Conservation (phyloP, 2,888 invertebrate genomes). For the Flexamia atlantica region DNA sequence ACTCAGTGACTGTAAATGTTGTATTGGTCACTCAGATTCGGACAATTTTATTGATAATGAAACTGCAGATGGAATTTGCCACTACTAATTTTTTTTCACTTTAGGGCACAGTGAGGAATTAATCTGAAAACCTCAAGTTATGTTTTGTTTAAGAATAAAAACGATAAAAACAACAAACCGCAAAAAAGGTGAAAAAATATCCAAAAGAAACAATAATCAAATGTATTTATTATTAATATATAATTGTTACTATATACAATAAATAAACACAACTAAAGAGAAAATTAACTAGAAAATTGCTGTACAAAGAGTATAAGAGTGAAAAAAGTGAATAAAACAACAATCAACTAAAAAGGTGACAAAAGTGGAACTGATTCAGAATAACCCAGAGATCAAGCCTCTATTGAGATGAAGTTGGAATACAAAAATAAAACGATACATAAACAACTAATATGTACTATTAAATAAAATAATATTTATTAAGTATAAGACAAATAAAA, state of each 20-base stretch:
- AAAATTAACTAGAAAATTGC: background rate
- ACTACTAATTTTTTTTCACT: too few species aligned
- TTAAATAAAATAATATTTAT: background rate
- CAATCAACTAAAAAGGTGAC: conserved; percentile 19
- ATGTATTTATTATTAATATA: conserved; percentile 30
- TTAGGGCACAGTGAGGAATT: too few species aligned
- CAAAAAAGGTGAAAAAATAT: background rate
- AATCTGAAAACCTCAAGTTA: too few species aligned
- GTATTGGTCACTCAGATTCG: too few species aligned
- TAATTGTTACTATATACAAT: conserved; percentile 16
- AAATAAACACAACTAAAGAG: conserved; percentile 30
- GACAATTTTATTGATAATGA: too few species aligned
- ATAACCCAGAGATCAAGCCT: conserved; percentile 4
- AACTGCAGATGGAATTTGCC: too few species aligned
- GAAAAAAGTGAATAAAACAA: conserved; percentile 29
- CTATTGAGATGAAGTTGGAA: background rate
- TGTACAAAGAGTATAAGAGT: conserved; percentile 21
- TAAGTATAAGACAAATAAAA: conserved; percentile 47
- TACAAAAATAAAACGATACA: conserved; percentile 11
- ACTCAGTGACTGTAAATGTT: too few species aligned
- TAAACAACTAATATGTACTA: conserved; percentile 7
- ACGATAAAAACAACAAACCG: too few species aligned
- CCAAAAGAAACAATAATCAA: conserved; percentile 38
- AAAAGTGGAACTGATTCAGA: background rate
- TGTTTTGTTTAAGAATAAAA: too few species aligned